phyloP scores from a whole-genome alignment of 2,888 invertebrate species.

The Drosophila neoperkinsi region DNA sequence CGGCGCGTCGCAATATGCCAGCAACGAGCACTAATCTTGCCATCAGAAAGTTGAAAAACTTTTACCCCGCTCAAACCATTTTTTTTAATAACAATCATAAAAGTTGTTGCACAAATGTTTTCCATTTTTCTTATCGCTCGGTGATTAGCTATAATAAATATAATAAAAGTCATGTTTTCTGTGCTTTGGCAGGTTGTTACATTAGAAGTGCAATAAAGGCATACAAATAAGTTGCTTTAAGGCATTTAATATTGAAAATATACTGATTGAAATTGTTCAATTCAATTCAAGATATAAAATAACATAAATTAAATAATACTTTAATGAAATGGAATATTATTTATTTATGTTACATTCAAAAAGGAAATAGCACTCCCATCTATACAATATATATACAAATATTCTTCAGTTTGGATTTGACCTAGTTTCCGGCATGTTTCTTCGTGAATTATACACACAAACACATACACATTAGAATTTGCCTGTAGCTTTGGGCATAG shows the following conservation, averaged over 20 bases:
- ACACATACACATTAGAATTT: slow-evolving; percentile 19
- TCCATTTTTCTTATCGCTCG: slow-evolving; percentile 42
- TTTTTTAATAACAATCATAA: slow-evolving; percentile 64
- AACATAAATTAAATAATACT: neutral
- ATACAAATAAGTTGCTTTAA: neutral
- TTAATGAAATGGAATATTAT: neutral
- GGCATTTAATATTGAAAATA: neutral
- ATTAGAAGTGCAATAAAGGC: neutral
- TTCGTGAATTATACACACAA: slow-evolving; percentile 38
- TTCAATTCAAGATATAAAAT: neutral
- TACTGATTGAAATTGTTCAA: neutral
- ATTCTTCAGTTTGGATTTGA: slow-evolving; percentile 38
- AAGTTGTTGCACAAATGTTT: slow-evolving; percentile 65
- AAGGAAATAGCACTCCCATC: neutral
- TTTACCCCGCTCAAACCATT: slow-evolving; percentile 40
- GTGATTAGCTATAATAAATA: slow-evolving; percentile 38
- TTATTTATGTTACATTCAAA: neutral
- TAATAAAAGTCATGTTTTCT: neutral
- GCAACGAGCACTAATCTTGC: slow-evolving; percentile 71
- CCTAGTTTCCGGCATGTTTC: slow-evolving; percentile 50
- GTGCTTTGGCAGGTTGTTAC: neutral
- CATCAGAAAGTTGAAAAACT: slow-evolving; percentile 77
- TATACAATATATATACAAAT: neutral
- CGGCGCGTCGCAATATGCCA: slow-evolving; percentile 68
- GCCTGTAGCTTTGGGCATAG: slow-evolving; percentile 30